phyloP scores from a whole-genome alignment of 1,140 invertebrate species.

The Popillia japonica region DNA sequence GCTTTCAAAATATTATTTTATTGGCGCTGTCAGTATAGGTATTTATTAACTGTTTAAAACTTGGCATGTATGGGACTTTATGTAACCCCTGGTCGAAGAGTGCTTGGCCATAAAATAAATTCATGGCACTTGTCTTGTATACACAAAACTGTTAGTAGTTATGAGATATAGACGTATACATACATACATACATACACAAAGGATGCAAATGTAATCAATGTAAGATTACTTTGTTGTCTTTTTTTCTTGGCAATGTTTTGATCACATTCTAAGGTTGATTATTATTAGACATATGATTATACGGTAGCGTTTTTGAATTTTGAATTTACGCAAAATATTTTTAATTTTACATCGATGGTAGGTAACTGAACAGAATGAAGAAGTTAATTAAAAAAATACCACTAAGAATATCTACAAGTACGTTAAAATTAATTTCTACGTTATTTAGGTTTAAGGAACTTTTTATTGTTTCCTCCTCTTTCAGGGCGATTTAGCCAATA shows the following conservation, averaged over 20 bases:
- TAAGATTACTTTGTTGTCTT: conserved; percentile 15
- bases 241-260: neutral
- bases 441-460: too few relatives aligned
- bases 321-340: too few relatives aligned
- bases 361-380: too few relatives aligned
- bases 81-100: conserved; percentile 33
- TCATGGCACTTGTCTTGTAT: conserved; percentile 27
- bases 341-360: too few relatives aligned
- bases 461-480: too few relatives aligned
- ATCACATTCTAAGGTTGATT: too few relatives aligned
- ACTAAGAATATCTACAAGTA: too few relatives aligned
- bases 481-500: too few relatives aligned
- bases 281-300: too few relatives aligned
- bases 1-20: conserved; percentile 34
- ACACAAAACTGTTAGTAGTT: neutral
- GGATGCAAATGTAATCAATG: conserved; percentile 1
- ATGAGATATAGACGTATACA: neutral
- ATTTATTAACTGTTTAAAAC: conserved; percentile 35
- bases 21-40: conserved; percentile 29
- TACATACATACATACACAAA: conserved; percentile 21
- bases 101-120: conserved; percentile 29
- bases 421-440: too few relatives aligned
- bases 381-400: too few relatives aligned
- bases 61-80: conserved; percentile 33
- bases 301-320: too few relatives aligned